A percentile compares a stretch with the other conserved stretches of the same genome.
phyloP scores from a whole-genome alignment of 2,888 invertebrate species.

The Folsomia candida region DNA sequence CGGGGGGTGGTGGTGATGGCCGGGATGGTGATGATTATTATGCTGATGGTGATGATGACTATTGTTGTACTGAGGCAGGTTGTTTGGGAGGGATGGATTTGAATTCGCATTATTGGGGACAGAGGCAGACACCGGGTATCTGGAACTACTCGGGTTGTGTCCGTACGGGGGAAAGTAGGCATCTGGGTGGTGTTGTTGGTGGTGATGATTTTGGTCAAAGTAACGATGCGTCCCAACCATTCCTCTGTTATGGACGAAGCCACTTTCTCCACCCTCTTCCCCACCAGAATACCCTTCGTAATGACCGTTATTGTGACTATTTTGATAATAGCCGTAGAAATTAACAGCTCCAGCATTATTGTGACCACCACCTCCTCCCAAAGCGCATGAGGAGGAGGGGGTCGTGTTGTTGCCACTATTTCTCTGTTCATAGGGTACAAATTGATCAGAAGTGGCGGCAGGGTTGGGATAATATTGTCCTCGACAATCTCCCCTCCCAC shows the following conservation, averaged over 20 bases:
- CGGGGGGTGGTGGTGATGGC: constrained; percentile 30
- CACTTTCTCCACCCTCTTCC: background rate
- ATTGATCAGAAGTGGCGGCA: too few relatives aligned
- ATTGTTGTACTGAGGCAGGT: constrained; percentile 2
- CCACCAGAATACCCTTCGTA: constrained; percentile 4
- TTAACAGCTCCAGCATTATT: background rate
- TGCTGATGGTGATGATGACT: constrained; percentile 13
- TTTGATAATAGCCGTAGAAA: background rate
- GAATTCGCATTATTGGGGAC: background rate
- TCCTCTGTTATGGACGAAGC: background rate
- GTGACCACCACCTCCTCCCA: background rate
- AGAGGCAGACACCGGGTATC: background rate
- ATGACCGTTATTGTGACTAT: constrained; percentile 3
- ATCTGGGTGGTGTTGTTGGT: background rate
- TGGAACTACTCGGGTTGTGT: background rate
- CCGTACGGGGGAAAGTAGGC: background rate
- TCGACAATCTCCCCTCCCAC: background rate
- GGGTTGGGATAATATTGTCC: too few relatives aligned
- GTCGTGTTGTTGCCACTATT: too few relatives aligned
- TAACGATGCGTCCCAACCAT: background rate
- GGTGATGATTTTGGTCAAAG: constrained; percentile 14
- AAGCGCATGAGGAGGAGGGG: constrained; percentile 11
- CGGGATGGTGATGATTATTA: constrained; percentile 18
- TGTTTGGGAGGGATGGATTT: background rate
- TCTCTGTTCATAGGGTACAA: too few relatives aligned